These are phyloP conservation scores for Volucella inflata DNA, from an alignment of 2,888 invertebrate species.

Conservation along the genomic window DNA sequence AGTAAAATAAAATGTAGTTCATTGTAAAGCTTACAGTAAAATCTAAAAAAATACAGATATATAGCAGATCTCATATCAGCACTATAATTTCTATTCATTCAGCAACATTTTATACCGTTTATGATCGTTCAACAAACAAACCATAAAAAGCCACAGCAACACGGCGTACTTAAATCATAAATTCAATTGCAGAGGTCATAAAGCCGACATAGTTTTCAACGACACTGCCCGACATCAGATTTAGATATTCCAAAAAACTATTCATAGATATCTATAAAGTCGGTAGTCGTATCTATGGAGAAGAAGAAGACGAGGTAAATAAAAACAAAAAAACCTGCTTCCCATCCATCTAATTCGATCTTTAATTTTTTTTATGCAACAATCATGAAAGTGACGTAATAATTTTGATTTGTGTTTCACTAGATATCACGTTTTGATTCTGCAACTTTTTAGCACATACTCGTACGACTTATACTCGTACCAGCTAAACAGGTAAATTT, in stretches of 20 bases:
- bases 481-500: conserved; percentile 65
- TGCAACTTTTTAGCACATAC: conserved; percentile 44
- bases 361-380: conserved; percentile 57
- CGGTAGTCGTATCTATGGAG: conserved; percentile 1
- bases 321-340: conserved; percentile 63
- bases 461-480: neutral
- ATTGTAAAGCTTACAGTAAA: conserved; percentile 37
- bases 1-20: conserved; percentile 38
- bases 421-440: conserved; percentile 69
- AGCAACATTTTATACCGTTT: conserved; percentile 36
- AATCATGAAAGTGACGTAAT: conserved; percentile 68
- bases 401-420: conserved; percentile 71
- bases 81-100: conserved; percentile 51
- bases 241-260: neutral
- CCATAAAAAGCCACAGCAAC: conserved; percentile 59
- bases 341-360: conserved; percentile 58
- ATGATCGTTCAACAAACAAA: conserved; percentile 49
- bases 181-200: conserved; percentile 64
- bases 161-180: conserved; percentile 62
- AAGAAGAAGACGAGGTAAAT: neutral
- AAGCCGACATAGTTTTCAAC: conserved; percentile 69
- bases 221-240: conserved; percentile 24
- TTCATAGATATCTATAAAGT: conserved; percentile 29
- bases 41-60: conserved; percentile 30
- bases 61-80: conserved; percentile 16